Percentiles rank a stretch among this genome's conserved stretches.
phyloP scores from a whole-genome alignment of 2,888 invertebrate species.

The Cheilosia vernalis region DNA sequence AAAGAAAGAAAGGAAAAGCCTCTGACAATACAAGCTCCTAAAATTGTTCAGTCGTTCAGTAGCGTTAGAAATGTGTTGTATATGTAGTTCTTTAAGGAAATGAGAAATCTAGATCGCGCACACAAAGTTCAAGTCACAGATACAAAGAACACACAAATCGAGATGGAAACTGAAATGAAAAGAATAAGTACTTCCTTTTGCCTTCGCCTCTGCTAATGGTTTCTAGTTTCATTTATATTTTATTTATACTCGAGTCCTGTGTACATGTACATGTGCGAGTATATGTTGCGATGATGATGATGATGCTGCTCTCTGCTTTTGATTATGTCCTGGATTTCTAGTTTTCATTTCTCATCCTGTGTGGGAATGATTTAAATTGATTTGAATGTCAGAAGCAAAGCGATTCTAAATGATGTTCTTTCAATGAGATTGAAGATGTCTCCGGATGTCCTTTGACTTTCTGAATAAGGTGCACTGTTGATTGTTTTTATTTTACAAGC shows the following conservation, averaged over 20 bases:
- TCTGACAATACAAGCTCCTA: slow-evolving; percentile 37
- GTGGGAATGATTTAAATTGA: slow-evolving; percentile 67
- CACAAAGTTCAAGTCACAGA: slow-evolving; percentile 60
- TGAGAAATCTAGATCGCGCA: slow-evolving; percentile 69
- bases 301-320: slow-evolving; percentile 58
- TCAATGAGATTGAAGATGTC: slow-evolving; percentile 37
- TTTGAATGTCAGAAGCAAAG: slow-evolving; percentile 70
- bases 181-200: slow-evolving; percentile 59
- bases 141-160: slow-evolving; percentile 14
- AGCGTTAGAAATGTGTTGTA: background rate
- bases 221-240: slow-evolving; percentile 65
- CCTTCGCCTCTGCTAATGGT: slow-evolving; percentile 39
- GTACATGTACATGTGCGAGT: background rate
- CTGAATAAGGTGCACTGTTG: slow-evolving; percentile 28
- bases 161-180: slow-evolving; percentile 44
- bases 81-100: slow-evolving; percentile 56
- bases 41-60: slow-evolving; percentile 31
- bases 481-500: slow-evolving; percentile 22
- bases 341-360: slow-evolving; percentile 27
- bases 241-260: slow-evolving; percentile 24
- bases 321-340: slow-evolving; percentile 66
- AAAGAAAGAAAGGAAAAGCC: slow-evolving; percentile 37
- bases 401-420: slow-evolving; percentile 35
- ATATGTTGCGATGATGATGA: background rate
- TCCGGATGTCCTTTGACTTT: slow-evolving; percentile 48